phyloP scores from a whole-genome alignment of 1,140 invertebrate species.

The Coptotermes formosanus region DNA sequence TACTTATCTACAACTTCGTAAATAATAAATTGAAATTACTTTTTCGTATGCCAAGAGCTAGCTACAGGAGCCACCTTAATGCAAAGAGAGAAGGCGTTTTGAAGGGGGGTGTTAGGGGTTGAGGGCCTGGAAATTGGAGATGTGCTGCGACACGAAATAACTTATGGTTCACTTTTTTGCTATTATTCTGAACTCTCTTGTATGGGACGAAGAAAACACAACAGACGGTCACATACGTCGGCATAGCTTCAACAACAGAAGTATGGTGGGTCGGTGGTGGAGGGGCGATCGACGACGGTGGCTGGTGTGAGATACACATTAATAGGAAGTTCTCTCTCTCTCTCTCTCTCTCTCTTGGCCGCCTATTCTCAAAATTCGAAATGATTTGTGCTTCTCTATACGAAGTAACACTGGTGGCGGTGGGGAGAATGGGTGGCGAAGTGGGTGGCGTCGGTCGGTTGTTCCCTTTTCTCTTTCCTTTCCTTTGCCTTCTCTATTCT shows the following conservation, averaged over 20 bases:
- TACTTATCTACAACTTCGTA: conserved; percentile 36
- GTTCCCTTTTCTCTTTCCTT: conserved; percentile 21
- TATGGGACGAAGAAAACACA: conserved; percentile 32
- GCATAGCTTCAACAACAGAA: neutral
- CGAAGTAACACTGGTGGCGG: conserved; percentile 17
- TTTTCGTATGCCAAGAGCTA: conserved; percentile 25
- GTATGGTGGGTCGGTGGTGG: neutral
- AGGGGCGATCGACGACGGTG: neutral
- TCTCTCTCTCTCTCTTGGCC: conserved; percentile 21
- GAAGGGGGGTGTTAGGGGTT: neutral
- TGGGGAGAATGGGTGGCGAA: neutral
- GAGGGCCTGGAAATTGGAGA: neutral
- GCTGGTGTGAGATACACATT: conserved; percentile 32
- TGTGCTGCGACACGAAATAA: conserved; percentile 21
- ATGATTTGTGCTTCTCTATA: conserved; percentile 37
- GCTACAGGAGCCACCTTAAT: conserved; percentile 21
- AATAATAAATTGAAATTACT: conserved; percentile 37
- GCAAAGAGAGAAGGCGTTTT: conserved; percentile 22
- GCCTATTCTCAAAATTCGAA: conserved; percentile 37
- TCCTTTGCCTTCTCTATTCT: conserved; percentile 28
- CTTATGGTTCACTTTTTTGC: conserved; percentile 29
- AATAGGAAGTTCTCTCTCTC: conserved; percentile 29
- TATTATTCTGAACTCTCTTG: conserved; percentile 17
- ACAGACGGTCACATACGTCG: conserved; percentile 29
- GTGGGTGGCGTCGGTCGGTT: conserved; percentile 20